Evolutionary conservation across 30 jellyfish, hydroid and myxozoan species (phyloP).

Genomic region (Aurelia sp.): DNA sequence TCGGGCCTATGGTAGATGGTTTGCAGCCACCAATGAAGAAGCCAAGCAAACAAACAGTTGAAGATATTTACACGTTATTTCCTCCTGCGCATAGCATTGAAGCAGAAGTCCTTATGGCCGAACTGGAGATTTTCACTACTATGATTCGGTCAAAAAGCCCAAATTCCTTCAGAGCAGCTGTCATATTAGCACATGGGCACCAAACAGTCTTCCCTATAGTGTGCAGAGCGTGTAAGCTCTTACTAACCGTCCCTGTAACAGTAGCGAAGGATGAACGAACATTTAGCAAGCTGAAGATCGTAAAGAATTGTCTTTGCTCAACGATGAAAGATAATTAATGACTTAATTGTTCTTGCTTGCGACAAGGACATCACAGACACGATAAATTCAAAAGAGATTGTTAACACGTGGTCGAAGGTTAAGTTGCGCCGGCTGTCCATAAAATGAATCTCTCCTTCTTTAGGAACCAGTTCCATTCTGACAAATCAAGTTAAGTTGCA

Average conservation of each 20-base stretch:
- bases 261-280: constrained; percentile 43
- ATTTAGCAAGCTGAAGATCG: constrained; percentile 19
- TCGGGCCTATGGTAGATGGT: constrained; percentile 24
- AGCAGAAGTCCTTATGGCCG: constrained; percentile 8
- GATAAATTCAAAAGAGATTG: constrained; percentile 3
- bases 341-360: constrained; percentile 51
- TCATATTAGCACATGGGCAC: not conserved
- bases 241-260: constrained; percentile 43
- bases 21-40: no score
- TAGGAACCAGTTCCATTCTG: no score
- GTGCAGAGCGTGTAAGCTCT: constrained; percentile 25
- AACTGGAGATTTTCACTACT: not conserved
- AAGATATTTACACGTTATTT: no score
- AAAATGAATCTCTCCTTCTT: no score
- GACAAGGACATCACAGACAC: constrained; percentile 46
- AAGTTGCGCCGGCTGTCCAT: constrained; percentile 31
- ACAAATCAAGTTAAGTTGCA: no score
- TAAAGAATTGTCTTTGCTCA: constrained; percentile 27
- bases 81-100: no score
- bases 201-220: constrained; percentile 19
- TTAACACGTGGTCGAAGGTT: constrained; percentile 33
- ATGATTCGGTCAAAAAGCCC: constrained; percentile 12
- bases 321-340: constrained; percentile 36
- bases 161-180: not conserved
- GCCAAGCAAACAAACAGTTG: no score